Conservation (phyloP, 2,888 invertebrate species). For the Phlogophora meticulosa region DNA sequence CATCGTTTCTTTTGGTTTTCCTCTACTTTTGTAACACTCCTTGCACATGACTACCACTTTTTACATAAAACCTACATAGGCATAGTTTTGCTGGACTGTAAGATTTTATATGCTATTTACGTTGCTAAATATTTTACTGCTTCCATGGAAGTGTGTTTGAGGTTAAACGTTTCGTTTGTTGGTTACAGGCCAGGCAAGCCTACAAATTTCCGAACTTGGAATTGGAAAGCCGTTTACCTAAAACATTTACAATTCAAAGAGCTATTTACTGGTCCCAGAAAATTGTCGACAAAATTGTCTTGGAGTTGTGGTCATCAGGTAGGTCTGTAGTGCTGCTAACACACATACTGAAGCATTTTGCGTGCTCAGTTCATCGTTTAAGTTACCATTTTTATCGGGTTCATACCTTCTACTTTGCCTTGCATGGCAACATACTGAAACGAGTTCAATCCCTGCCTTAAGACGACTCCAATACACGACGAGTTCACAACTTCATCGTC, state of each 20-base stretch:
- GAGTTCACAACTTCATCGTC: no score
- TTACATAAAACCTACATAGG: not conserved
- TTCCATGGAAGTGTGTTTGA: slow-evolving; percentile 5
- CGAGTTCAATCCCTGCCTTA: no score
- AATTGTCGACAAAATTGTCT: not conserved
- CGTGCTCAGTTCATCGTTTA: no score
- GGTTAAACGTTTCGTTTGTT: slow-evolving; percentile 27
- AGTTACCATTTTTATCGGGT: no score
- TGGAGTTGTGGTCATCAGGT: no score
- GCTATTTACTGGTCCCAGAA: slow-evolving; percentile 27
- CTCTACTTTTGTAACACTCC: no score
- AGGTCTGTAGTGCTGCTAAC: no score
- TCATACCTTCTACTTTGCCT: not conserved
- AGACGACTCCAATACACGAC: not conserved
- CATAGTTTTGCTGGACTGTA: slow-evolving; percentile 1
- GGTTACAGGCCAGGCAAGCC: not conserved
- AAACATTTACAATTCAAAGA: slow-evolving; percentile 37
- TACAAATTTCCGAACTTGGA: slow-evolving; percentile 18
- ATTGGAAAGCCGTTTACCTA: slow-evolving; percentile 33
- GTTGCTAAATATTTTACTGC: slow-evolving; percentile 9
- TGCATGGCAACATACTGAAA: not conserved
- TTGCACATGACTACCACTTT: no score
- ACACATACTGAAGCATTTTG: no score
- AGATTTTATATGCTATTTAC: not conserved
- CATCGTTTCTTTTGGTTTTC: no score